Evolutionary conservation across 2,113 vertebrate species (phyloP).

Genomic region (Macrotus californicus): DNA sequence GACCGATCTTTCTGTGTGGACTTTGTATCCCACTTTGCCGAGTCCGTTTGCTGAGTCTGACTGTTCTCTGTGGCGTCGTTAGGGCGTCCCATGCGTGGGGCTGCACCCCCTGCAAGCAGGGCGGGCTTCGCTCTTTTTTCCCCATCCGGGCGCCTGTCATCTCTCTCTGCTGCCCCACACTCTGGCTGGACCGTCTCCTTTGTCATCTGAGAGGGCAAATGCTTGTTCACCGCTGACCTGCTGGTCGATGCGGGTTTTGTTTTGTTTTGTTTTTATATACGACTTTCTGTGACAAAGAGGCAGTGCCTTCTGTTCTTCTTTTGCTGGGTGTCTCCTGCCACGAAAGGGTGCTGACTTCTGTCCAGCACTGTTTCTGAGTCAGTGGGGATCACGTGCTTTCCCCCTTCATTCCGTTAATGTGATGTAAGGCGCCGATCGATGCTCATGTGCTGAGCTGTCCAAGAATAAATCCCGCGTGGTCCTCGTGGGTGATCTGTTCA

Average conservation of each 20-base stretch:
- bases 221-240: accelerated
- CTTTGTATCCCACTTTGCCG: accelerated
- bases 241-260: accelerated
- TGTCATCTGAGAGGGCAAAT: accelerated
- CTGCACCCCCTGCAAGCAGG: accelerated
- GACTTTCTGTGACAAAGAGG: accelerated
- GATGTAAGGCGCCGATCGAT: accelerated
- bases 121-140: accelerated
- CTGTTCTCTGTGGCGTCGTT: accelerated
- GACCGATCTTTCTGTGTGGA: accelerated
- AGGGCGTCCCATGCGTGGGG: accelerated
- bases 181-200: accelerated
- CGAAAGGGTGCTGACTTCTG: not conserved
- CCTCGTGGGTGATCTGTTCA: accelerated
- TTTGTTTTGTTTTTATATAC: too few relatives aligned
- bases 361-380: accelerated
- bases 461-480: not conserved
- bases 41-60: accelerated
- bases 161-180: accelerated
- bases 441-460: accelerated
- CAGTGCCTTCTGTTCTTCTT: accelerated
- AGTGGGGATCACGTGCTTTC: accelerated
- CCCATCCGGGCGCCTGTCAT: accelerated
- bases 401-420: accelerated
- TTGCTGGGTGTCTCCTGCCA: accelerated